These are phyloP conservation scores for Leptocoma aspasia DNA, from an alignment of 2,113 vertebrate genomes.

Conservation along the genomic window DNA sequence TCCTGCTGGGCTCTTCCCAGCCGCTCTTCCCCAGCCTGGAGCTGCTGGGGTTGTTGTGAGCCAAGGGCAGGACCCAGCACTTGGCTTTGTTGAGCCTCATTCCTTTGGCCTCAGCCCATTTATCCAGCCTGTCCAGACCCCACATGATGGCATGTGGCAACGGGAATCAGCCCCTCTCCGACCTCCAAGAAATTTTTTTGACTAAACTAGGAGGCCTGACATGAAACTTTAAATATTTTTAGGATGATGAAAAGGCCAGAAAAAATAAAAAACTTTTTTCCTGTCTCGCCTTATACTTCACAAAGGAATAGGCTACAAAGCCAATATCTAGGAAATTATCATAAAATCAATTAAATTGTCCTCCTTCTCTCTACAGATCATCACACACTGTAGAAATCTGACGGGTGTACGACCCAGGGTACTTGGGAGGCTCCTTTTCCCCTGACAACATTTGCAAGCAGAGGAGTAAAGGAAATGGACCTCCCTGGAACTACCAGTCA, in stretches of 20 bases:
- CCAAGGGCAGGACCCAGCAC: accelerated
- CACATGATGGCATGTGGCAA: accelerated
- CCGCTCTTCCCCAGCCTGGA: background rate
- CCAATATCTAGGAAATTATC: background rate
- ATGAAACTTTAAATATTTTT: background rate
- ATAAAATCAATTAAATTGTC: background rate
- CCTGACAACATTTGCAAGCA: background rate
- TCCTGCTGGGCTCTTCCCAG: background rate
- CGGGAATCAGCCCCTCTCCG: background rate
- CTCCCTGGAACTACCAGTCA: background rate
- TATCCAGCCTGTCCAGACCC: background rate
- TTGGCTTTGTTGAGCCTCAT: background rate
- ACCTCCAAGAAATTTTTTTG: background rate
- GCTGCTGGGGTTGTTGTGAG: background rate
- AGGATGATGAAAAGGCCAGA: background rate
- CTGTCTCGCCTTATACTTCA: background rate
- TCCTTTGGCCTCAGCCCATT: background rate
- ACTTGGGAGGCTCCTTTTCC: background rate
- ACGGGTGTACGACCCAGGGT: background rate
- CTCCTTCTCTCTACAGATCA: background rate
- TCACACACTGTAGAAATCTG: background rate
- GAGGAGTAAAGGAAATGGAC: background rate
- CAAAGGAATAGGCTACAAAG: background rate
- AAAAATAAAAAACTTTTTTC: background rate
- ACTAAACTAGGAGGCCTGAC: background rate